Evolutionary conservation across 1,140 invertebrate species (phyloP).

Genomic region (Drosophila busckii): DNA sequence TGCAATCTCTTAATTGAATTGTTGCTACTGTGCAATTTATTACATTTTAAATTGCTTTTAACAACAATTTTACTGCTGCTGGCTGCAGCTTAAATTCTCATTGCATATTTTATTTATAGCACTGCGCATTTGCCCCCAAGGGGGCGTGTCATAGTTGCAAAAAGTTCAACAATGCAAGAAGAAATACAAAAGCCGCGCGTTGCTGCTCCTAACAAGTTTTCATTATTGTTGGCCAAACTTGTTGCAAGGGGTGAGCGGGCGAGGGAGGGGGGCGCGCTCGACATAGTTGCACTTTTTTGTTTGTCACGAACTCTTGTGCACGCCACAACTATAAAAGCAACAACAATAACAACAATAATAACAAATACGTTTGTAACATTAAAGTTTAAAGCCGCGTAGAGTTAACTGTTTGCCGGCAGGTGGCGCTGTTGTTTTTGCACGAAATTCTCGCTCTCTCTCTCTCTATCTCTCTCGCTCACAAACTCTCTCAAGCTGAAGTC

Average conservation of each 20-base stretch:
- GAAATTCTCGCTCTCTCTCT: not conserved
- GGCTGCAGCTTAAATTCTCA: too few relatives aligned
- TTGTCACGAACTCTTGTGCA: slow-evolving; percentile 8
- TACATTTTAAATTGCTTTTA: too few relatives aligned
- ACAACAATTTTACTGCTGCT: too few relatives aligned
- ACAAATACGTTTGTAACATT: not conserved
- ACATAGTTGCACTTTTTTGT: not conserved
- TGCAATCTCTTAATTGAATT: too few relatives aligned
- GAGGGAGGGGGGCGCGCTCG: not conserved
- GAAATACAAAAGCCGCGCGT: slow-evolving; percentile 28
- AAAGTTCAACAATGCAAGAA: slow-evolving; percentile 32
- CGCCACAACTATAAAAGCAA: too few relatives aligned
- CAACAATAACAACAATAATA: slow-evolving; percentile 1
- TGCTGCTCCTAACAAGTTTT: slow-evolving; percentile 40
- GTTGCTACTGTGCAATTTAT: too few relatives aligned
- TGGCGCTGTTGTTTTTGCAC: slow-evolving; percentile 21
- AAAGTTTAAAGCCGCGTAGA: too few relatives aligned
- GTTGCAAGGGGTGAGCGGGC: not conserved
- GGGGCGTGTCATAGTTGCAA: slow-evolving; percentile 28
- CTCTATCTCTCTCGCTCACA: not conserved
- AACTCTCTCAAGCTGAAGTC: slow-evolving; percentile 33
- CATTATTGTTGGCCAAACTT: slow-evolving; percentile 7
- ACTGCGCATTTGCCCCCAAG: slow-evolving; percentile 11
- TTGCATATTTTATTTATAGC: too few relatives aligned
- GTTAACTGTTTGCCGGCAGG: slow-evolving; percentile 13